Conservation (phyloP, 2,888 invertebrate genomes). For the Chrysolina americana region DNA sequence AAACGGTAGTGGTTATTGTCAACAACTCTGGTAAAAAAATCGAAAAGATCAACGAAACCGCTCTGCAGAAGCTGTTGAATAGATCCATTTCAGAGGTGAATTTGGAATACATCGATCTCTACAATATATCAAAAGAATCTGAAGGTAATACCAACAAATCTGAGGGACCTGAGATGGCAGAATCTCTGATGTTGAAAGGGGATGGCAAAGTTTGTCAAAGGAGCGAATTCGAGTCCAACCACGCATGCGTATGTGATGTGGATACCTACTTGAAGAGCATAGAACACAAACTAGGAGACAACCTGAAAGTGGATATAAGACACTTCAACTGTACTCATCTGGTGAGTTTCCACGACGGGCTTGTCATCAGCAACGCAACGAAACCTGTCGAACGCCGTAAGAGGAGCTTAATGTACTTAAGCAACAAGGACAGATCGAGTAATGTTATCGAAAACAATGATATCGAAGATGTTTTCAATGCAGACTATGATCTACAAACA, state of each 20-base stretch:
- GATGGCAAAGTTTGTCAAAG: slow-evolving; percentile 49
- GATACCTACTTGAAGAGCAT: slow-evolving; percentile 49
- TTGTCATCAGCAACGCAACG: slow-evolving; percentile 54
- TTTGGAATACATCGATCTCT: slow-evolving; percentile 50
- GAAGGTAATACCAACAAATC: slow-evolving; percentile 13
- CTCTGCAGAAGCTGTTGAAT: slow-evolving; percentile 50
- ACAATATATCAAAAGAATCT: slow-evolving; percentile 37
- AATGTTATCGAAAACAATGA: slow-evolving; percentile 52
- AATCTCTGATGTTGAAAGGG: slow-evolving; percentile 22
- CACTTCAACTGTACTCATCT: slow-evolving; percentile 50
- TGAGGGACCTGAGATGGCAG: not conserved
- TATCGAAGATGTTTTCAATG: slow-evolving; percentile 54
- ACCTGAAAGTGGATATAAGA: slow-evolving; percentile 39
- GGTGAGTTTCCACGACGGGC: slow-evolving; percentile 49
- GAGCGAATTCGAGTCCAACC: slow-evolving; percentile 54
- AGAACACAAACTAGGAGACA: slow-evolving; percentile 37
- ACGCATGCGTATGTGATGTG: slow-evolving; percentile 59
- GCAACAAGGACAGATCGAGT: slow-evolving; percentile 41
- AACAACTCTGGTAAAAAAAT: slow-evolving; percentile 50
- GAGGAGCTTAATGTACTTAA: slow-evolving; percentile 58
- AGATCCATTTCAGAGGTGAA: slow-evolving; percentile 45
- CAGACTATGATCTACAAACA: slow-evolving; percentile 47
- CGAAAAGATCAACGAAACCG: slow-evolving; percentile 48
- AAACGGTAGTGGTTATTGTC: slow-evolving; percentile 49
- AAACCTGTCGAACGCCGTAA: slow-evolving; percentile 52